A percentile compares a stretch with the other conserved stretches of the same genome.
These are phyloP conservation scores for Staurois parvus DNA, from an alignment of 2,797 vertebrate species.

Conservation along the genomic window DNA sequence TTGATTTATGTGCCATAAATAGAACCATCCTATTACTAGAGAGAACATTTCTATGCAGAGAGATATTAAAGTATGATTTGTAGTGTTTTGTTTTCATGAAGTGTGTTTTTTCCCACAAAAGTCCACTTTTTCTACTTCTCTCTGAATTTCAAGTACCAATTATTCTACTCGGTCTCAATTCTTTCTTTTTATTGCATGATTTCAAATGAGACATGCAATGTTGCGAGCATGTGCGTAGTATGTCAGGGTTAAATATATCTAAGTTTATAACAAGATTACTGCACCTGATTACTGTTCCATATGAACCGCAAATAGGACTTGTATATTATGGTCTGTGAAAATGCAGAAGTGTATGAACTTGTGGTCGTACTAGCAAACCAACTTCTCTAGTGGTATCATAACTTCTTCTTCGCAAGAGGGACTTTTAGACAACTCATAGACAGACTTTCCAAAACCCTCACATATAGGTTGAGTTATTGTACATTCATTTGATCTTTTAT, in stretches of 20 bases:
- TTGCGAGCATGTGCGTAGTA: neutral
- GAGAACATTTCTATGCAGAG: too few species aligned
- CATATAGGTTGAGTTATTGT: neutral
- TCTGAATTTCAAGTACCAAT: slow-evolving; percentile 40
- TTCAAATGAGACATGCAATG: slow-evolving; percentile 5
- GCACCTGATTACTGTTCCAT: slow-evolving; percentile 19
- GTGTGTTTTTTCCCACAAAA: slow-evolving; percentile 36
- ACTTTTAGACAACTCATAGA: slow-evolving; percentile 29
- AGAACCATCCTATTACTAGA: too few species aligned
- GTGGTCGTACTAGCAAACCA: slow-evolving; percentile 49
- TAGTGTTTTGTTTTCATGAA: neutral
- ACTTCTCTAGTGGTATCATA: slow-evolving; percentile 22
- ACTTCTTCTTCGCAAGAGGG: slow-evolving; percentile 25
- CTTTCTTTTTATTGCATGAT: slow-evolving; percentile 23
- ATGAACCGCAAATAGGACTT: slow-evolving; percentile 43
- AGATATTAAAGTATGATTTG: neutral
- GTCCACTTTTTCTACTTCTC: slow-evolving; percentile 53
- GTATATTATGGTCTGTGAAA: slow-evolving; percentile 19
- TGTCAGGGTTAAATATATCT: slow-evolving; percentile 30
- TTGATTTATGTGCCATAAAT: too few species aligned
- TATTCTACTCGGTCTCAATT: slow-evolving; percentile 49
- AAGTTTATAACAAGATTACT: slow-evolving; percentile 6
- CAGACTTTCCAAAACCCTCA: neutral
- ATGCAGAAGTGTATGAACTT: slow-evolving; percentile 55
- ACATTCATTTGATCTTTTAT: neutral